Evolutionary conservation across 2,888 invertebrate genomes (phyloP).

Genomic region (Perithous albicinctus): DNA sequence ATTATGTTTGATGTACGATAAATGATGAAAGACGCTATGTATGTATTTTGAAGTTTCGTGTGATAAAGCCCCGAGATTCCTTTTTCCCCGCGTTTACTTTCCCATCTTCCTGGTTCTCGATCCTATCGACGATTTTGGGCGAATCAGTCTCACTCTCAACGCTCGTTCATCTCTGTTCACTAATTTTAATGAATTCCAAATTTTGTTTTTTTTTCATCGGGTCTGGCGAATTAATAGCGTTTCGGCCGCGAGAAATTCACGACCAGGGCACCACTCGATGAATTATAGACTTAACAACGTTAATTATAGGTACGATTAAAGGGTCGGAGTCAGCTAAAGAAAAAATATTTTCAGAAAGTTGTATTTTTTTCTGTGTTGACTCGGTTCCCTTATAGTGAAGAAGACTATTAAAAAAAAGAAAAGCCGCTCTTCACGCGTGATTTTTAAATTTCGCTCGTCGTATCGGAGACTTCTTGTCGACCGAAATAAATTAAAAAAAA

Average conservation of each 20-base stretch:
- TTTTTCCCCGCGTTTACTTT: conserved; percentile 9
- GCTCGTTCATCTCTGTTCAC: conserved; percentile 21
- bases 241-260: conserved; percentile 40
- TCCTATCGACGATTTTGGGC: conserved; percentile 1
- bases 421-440: too few species aligned
- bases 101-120: neutral
- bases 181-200: conserved; percentile 25
- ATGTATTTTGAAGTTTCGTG: conserved; percentile 47
- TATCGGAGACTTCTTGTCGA: conserved; percentile 24
- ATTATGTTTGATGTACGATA: conserved; percentile 23
- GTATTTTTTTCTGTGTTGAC: too few species aligned
- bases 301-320: conserved; percentile 50
- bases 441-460: conserved; percentile 19
- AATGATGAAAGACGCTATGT: conserved; percentile 8
- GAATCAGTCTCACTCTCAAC: conserved; percentile 38
- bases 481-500: conserved; percentile 45
- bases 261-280: conserved; percentile 71
- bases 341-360: too few species aligned
- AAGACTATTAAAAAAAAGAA: conserved; percentile 20
- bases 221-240: conserved; percentile 18
- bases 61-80: conserved; percentile 28
- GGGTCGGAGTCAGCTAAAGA: conserved; percentile 23
- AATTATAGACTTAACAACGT: conserved; percentile 58
- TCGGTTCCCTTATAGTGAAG: too few species aligned
- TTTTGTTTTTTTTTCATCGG: conserved; percentile 4